phyloP scores from a whole-genome alignment of 2,113 vertebrate genomes.

The Setophaga petechia region DNA sequence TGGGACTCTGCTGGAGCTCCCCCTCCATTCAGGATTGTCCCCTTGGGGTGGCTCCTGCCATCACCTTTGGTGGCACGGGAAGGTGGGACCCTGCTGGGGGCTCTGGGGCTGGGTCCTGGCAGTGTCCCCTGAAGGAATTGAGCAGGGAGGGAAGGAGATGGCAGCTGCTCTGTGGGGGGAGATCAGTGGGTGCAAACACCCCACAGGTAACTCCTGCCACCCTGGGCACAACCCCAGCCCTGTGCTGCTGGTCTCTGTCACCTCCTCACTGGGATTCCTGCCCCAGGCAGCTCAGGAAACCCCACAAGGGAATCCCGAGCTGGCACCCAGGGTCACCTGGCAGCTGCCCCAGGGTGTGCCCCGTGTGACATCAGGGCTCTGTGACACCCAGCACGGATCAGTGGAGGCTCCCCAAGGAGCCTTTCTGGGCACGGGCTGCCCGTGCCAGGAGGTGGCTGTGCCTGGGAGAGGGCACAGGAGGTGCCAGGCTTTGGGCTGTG shows the following conservation, averaged over 20 bases:
- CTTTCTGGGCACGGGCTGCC: neutral
- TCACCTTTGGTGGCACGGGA: fast-evolving
- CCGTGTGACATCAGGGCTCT: fast-evolving
- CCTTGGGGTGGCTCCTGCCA: fast-evolving
- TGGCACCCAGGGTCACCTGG: neutral
- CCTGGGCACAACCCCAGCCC: neutral
- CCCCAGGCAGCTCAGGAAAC: neutral
- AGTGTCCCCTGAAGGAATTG: neutral
- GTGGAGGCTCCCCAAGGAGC: neutral
- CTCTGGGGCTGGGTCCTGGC: fast-evolving
- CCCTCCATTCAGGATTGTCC: fast-evolving
- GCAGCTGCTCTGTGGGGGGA: fast-evolving
- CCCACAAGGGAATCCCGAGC: neutral
- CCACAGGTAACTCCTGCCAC: fast-evolving
- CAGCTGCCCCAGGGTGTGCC: neutral
- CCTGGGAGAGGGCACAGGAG: neutral
- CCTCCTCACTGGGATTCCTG: neutral
- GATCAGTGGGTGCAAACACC: neutral
- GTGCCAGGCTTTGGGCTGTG: neutral
- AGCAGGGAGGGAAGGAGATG: neutral
- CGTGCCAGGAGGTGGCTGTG: fast-evolving
- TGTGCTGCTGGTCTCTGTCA: fast-evolving
- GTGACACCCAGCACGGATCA: fast-evolving
- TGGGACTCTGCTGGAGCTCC: neutral
- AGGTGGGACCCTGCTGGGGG: neutral